Base-by-base conservation (phyloP, 2,797 vertebrate species). In the Leptoclinus maculatus region DNA sequence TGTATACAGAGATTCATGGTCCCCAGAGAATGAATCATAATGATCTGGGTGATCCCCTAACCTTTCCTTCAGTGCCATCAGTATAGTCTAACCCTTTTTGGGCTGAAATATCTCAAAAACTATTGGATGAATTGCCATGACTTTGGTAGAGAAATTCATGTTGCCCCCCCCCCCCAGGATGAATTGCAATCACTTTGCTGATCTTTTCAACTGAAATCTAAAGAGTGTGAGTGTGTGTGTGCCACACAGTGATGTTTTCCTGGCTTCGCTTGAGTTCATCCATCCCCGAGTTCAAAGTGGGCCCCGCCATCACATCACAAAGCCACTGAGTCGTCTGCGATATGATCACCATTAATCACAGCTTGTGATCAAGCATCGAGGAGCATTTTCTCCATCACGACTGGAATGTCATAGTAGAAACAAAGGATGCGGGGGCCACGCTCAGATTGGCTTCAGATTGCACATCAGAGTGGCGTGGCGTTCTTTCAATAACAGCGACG, bases 311-410 rank as follows among this genome's bases (percentile, higher is more conserved):
- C 90, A 85, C 82, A 81, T 85, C 79, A 76, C 78, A 86, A 59
- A 87, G 87, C 80, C 88, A 83, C 68, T 36, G 78, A 82, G 88
- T 84, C 65, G 70, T 85, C 83, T 79, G 62, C 49, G 72, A 91
- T 84, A 79, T 82, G 86, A 93, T 91, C 84, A 82, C 74, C 78
- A 91, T 88, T 89, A 91, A 92, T 92, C 89, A 88, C 86, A 79
- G 86, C 82, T 82, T 87, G 89, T 86, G 91, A 91, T 88, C 87
- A 69, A 34, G 79, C 82, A 49, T 78, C n/a, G 32, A 74, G 80
- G 79, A 29, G 71, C 56, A 17, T 87, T 83, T 85, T 83, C 82
- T 85, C 87, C 85, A 81, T 89, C 83, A 60, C 8, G 69, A 63
- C 80, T 80, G 86, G 89, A 90, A 91, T 90, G 88, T 59, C 47